Conservation (phyloP, 1,140 invertebrate species). For the Campoletis sonorensis region DNA sequence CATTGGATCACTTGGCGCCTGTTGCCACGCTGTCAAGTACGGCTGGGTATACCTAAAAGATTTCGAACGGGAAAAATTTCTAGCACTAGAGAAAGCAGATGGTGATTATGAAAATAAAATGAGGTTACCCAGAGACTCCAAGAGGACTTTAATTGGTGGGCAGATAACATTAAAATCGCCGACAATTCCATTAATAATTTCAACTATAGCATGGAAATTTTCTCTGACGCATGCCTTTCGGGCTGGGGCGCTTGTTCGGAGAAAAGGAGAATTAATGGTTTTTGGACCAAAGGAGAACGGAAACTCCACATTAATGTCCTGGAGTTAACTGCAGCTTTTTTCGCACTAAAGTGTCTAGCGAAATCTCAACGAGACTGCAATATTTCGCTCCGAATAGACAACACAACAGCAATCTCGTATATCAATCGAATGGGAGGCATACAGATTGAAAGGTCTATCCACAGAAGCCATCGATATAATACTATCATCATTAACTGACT, state of each 20-base stretch:
- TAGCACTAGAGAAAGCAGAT: conserved; percentile 41
- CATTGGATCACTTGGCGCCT: conserved; percentile 54
- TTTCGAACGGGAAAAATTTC: too few species aligned
- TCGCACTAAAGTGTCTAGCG: conserved; percentile 53
- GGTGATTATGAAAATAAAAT: conserved; percentile 47
- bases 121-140: background rate
- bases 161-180: conserved; percentile 48
- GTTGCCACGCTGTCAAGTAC: conserved; percentile 55
- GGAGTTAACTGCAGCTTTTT: too few species aligned
- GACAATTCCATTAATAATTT: conserved; percentile 46
- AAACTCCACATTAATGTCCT: too few species aligned
- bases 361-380: conserved; percentile 56
- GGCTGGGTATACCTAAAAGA: conserved; percentile 58
- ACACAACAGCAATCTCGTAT: too few species aligned
- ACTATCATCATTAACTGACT: background rate
- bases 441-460: background rate
- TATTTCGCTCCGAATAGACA: conserved; percentile 52
- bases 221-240: conserved; percentile 44
- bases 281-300: conserved; percentile 47
- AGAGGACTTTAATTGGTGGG: conserved; percentile 61
- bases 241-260: background rate
- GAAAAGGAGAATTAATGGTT: conserved; percentile 34
- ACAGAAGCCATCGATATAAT: background rate
- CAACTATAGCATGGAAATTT: conserved; percentile 48
- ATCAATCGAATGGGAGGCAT: too few species aligned